Conservation (phyloP, 1,140 invertebrate species). For the Drosophila arizonae region DNA sequence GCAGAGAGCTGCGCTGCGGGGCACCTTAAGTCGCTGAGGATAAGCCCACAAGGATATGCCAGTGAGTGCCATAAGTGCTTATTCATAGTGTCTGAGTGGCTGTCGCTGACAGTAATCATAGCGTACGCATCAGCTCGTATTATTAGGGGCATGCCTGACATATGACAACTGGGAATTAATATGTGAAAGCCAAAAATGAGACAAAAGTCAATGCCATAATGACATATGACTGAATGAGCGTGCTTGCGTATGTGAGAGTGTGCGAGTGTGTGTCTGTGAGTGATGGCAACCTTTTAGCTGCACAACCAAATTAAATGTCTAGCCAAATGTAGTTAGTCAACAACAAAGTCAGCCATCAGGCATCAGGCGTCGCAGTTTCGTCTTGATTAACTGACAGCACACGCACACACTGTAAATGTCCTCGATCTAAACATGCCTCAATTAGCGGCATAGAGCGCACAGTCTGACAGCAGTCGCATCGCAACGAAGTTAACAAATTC, state of each 20-base stretch:
- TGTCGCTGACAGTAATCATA: constrained; percentile 77
- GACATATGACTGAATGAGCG: constrained; percentile 10
- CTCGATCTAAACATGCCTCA: constrained; percentile 36
- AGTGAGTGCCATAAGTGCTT: constrained; percentile 49
- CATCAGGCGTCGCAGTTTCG: constrained; percentile 20
- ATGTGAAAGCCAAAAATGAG: constrained; percentile 24
- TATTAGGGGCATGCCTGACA: constrained; percentile 68
- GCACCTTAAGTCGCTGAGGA: constrained; percentile 62
- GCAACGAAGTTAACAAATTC: constrained; percentile 54
- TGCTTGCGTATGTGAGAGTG: not conserved
- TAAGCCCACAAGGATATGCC: constrained; percentile 51
- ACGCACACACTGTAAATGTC: not conserved
- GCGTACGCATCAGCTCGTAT: constrained; percentile 71
- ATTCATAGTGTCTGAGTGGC: constrained; percentile 58
- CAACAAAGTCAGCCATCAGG: not conserved
- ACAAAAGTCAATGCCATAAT: constrained; percentile 61
- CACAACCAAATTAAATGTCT: constrained; percentile 73
- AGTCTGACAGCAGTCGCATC: constrained; percentile 9
- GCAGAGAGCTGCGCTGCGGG: constrained; percentile 43
- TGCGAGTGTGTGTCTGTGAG: constrained; percentile 42
- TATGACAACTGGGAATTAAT: constrained; percentile 79
- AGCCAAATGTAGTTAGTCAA: constrained; percentile 49
- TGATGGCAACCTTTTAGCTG: constrained; percentile 75
- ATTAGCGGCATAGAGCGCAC: constrained; percentile 9
- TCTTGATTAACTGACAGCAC: constrained; percentile 56